Conservation (phyloP, 2,888 invertebrate species). For the Idaea biselata region DNA sequence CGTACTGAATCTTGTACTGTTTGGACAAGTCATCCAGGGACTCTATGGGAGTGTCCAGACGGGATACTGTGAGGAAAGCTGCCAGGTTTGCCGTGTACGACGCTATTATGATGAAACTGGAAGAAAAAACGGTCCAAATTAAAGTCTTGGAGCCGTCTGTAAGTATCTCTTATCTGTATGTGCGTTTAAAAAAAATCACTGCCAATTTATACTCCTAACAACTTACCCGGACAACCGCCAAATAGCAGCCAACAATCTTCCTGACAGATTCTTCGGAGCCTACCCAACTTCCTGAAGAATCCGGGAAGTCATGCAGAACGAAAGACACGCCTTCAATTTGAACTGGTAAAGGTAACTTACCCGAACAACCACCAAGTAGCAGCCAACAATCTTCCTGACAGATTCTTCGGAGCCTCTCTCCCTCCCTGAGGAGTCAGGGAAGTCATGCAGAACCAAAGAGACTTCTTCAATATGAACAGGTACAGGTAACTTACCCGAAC, state of each 20-base stretch:
- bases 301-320: conserved; percentile 99
- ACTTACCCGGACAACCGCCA: conserved; percentile 90
- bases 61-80: conserved; percentile 96
- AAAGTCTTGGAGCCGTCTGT: background rate
- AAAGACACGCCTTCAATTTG: conserved; percentile 96
- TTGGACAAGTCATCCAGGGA: conserved; percentile 96
- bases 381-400: conserved; percentile 96
- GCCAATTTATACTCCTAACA: no score
- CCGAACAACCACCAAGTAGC: conserved; percentile 98
- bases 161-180: no score
- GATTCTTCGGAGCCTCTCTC: conserved; percentile 96
- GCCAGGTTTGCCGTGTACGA: conserved; percentile 99
- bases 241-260: conserved; percentile 96
- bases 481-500: conserved; percentile 84
- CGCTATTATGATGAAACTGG: conserved; percentile 96
- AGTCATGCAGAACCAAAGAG: conserved; percentile 99
- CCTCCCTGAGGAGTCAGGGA: conserved; percentile 97
- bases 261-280: conserved; percentile 97
- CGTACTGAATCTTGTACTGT: conserved; percentile 97
- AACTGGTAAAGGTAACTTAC: conserved; percentile 68
- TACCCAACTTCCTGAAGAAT: conserved; percentile 98
- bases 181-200: no score
- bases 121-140: conserved; percentile 2
- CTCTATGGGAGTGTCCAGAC: conserved; percentile 95
- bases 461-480: conserved; percentile 94